These are phyloP conservation scores for Octopus sinensis DNA, from an alignment of 1,140 invertebrate genomes.

Conservation along the genomic window DNA sequence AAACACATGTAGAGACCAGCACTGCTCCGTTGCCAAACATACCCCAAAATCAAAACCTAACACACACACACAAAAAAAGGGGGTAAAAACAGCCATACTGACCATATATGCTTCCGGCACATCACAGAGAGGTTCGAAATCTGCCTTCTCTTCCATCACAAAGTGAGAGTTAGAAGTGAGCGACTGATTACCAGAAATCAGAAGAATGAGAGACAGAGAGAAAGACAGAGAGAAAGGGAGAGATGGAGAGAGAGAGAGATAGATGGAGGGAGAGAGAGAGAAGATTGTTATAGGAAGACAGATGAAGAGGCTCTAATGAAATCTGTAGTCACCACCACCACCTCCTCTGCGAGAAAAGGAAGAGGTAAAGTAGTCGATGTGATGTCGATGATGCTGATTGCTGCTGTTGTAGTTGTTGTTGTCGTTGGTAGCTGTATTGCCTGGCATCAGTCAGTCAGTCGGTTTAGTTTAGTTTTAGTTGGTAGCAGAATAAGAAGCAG, in stretches of 20 bases:
- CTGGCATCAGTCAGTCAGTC: no score
- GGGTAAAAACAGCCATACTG: conserved; percentile 19
- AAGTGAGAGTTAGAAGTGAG: background rate
- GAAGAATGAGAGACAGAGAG: background rate
- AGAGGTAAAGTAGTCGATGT: background rate
- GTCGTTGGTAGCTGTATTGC: background rate
- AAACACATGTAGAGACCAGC: no score
- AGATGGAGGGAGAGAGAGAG: conserved; percentile 8
- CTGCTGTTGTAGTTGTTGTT: background rate
- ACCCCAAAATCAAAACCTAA: no score
- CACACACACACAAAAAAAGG: no score
- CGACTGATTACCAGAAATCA: background rate
- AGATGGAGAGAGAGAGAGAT: conserved; percentile 16
- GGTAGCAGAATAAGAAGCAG: no score
- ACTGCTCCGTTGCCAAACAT: no score
- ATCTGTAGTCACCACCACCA: background rate
- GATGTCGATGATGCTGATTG: no score
- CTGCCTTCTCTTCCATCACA: conserved; percentile 33
- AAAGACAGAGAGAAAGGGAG: conserved; percentile 18
- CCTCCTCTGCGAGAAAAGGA: background rate
- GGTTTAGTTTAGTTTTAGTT: no score
- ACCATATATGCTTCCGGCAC: conserved; percentile 33
- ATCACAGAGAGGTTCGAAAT: conserved; percentile 34
- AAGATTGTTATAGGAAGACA: background rate
- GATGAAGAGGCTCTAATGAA: background rate